These are phyloP conservation scores for Athripsodes cinereus DNA, from an alignment of 2,888 invertebrate genomes.

Conservation along the genomic window DNA sequence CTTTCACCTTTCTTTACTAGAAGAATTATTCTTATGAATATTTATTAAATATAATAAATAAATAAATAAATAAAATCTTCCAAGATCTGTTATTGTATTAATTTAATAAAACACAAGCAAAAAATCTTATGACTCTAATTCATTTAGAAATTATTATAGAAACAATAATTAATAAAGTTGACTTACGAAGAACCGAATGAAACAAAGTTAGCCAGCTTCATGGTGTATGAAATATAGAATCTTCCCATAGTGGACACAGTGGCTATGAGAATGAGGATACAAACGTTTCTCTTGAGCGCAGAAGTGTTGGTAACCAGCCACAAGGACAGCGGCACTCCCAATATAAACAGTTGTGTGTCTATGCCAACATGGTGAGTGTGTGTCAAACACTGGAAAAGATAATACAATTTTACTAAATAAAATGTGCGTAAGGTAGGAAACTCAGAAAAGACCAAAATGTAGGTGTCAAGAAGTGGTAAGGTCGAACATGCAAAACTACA, in stretches of 20 bases:
- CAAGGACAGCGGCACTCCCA: constrained; percentile 56
- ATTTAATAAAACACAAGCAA: too few relatives aligned
- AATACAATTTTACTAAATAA: too few relatives aligned
- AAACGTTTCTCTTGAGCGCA: constrained; percentile 36
- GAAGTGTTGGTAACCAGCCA: constrained; percentile 51
- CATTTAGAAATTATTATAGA: too few relatives aligned
- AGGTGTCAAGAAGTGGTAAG: too few relatives aligned
- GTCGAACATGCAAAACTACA: too few relatives aligned
- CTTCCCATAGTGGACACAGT: constrained; percentile 53
- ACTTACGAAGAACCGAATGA: constrained; percentile 63
- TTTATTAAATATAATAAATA: background rate
- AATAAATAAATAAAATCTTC: too few relatives aligned
- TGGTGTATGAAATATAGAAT: constrained; percentile 55
- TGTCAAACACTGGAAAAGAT: constrained; percentile 57
- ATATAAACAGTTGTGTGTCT: constrained; percentile 60
- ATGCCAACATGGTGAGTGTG: constrained; percentile 68
- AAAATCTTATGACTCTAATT: too few relatives aligned
- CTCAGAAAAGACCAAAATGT: too few relatives aligned
- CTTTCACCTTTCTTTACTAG: too few relatives aligned
- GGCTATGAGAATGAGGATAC: constrained; percentile 43
- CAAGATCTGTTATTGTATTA: too few relatives aligned
- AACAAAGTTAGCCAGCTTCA: constrained; percentile 57
- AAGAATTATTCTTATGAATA: too few relatives aligned
- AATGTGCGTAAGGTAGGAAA: too few relatives aligned
- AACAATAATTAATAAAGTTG: background rate